These are phyloP conservation scores for Sebastes kiyomatsui DNA, from an alignment of 2,797 vertebrate species.

Conservation along the genomic window DNA sequence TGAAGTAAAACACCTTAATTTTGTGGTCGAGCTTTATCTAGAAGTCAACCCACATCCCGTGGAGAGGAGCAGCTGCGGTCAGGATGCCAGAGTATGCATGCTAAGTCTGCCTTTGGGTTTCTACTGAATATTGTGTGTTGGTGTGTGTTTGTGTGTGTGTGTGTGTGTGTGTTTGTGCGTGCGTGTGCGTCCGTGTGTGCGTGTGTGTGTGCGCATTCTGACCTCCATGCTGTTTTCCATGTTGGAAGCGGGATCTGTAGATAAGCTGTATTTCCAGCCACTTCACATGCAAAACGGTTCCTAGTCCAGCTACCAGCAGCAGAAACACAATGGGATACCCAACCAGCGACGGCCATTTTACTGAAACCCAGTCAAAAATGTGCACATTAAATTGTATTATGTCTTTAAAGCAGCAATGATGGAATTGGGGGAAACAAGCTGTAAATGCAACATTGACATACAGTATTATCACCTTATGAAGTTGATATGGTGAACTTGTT, in stretches of 20 bases:
- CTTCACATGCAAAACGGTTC: conserved; percentile 72
- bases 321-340: conserved; percentile 62
- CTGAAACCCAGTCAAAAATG: conserved; percentile 47
- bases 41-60: conserved; percentile 21
- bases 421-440: not conserved
- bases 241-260: conserved; percentile 77
- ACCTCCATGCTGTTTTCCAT: conserved; percentile 45
- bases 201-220: conserved; percentile 26
- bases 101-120: not conserved
- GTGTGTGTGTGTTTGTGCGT: not conserved
- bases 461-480: no score
- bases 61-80: not conserved
- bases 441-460: not conserved
- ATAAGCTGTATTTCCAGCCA: conserved; percentile 88
- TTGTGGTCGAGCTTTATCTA: not conserved
- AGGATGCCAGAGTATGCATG: not conserved
- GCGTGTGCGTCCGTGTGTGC: not conserved
- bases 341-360: conserved; percentile 37
- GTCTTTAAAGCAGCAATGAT: not conserved
- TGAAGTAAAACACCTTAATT: not conserved
- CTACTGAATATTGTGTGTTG: not conserved
- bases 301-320: conserved; percentile 58
- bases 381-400: not conserved
- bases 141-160: not conserved
- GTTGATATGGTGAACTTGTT: no score